phyloP scores from a whole-genome alignment of 2,113 vertebrate genomes.

The Dromaius novaehollandiae region DNA sequence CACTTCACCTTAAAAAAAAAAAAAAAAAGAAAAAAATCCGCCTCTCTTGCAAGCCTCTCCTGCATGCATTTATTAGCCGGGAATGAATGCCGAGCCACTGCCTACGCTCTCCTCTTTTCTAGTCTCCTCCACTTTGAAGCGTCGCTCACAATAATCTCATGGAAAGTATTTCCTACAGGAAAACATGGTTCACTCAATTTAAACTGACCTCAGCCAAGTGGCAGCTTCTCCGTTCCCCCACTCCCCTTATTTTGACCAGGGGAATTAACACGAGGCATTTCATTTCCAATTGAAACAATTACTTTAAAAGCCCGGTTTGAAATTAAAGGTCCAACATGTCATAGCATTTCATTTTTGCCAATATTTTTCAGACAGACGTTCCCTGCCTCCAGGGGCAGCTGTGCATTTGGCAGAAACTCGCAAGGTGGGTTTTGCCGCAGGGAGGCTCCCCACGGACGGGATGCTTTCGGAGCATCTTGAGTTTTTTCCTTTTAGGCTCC shows the following conservation, averaged over 20 bases:
- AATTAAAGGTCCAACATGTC: neutral
- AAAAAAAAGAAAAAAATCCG: no score
- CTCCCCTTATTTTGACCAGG: fast-evolving
- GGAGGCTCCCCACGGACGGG: neutral
- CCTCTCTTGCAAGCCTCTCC: no score
- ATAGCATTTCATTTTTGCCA: neutral
- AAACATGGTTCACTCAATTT: neutral
- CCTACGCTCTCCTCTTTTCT: fast-evolving
- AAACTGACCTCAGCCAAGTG: neutral
- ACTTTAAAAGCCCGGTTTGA: neutral
- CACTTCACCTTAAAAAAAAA: neutral
- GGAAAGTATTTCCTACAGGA: neutral
- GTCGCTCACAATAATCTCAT: neutral
- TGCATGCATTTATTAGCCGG: neutral
- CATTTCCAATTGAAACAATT: neutral
- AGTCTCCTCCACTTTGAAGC: neutral
- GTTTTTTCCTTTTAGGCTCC: neutral
- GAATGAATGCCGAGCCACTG: fast-evolving
- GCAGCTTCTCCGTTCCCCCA: neutral
- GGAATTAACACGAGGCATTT: fast-evolving
- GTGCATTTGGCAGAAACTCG: neutral
- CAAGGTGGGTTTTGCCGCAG: neutral
- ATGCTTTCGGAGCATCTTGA: neutral
- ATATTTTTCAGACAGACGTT: neutral
- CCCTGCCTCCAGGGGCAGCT: neutral